A percentile compares a stretch with the other conserved stretches of the same genome.
Conservation (phyloP, 2,888 invertebrate species). For the Odontocerum albicorne region DNA sequence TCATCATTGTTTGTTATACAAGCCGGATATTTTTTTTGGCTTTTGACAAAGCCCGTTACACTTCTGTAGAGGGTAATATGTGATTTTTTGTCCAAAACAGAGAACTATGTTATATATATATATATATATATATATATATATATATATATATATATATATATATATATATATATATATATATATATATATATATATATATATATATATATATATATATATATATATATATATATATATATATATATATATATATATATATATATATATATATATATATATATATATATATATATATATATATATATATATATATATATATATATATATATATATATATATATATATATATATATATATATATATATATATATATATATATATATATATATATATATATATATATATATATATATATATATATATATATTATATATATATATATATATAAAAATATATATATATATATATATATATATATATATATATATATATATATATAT, state of each 20-base stretch:
- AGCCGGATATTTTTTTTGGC: too few species aligned
- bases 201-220: constrained; percentile 7
- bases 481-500: constrained; percentile 7
- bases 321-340: constrained; percentile 7
- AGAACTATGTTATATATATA: constrained; percentile 41
- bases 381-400: too few species aligned
- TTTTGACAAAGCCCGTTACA: too few species aligned
- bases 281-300: constrained; percentile 7
- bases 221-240: constrained; percentile 7
- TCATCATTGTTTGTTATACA: too few species aligned
- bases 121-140: constrained; percentile 7
- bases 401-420: background rate
- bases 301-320: constrained; percentile 4
- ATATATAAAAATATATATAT: background rate
- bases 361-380: constrained; percentile 2
- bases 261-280: constrained; percentile 7
- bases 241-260: constrained; percentile 7
- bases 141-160: constrained; percentile 7
- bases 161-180: constrained; percentile 4
- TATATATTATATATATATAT: background rate
- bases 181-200: constrained; percentile 7
- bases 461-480: constrained; percentile 8
- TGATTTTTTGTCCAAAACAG: too few species aligned
- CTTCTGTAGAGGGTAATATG: too few species aligned
- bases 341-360: constrained; percentile 7